Evolutionary conservation across 2,797 vertebrate genomes (phyloP).

Genomic region (Ibycter americanus): DNA sequence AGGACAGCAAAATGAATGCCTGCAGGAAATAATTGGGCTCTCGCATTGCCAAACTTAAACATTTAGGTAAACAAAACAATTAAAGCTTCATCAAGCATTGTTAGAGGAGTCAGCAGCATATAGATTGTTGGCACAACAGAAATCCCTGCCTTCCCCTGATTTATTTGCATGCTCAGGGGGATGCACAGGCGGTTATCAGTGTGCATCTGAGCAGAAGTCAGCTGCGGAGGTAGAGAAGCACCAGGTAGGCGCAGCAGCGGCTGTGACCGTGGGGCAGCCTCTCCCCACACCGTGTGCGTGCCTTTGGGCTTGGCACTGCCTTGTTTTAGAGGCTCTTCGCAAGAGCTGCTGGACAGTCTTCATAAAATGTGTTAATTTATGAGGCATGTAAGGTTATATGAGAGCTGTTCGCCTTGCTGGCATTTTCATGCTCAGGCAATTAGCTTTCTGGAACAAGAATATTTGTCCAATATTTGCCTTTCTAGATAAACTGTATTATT

Average conservation of each 20-base stretch:
- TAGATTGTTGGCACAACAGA: conserved; percentile 30
- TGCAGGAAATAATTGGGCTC: conserved; percentile 63
- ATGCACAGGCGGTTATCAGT: background rate
- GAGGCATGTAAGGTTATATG: conserved; percentile 34
- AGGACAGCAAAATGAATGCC: conserved; percentile 64
- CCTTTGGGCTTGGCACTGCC: background rate
- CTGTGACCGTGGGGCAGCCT: background rate
- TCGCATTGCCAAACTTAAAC: conserved; percentile 65
- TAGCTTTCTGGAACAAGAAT: conserved; percentile 57
- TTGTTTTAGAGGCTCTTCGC: background rate
- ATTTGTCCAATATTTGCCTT: conserved; percentile 52
- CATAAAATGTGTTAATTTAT: conserved; percentile 53
- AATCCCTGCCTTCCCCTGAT: conserved; percentile 1
- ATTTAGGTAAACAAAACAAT: conserved; percentile 74
- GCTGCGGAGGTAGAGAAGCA: background rate
- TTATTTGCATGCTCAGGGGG: background rate
- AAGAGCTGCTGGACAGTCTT: conserved; percentile 34
- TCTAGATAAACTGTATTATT: conserved; percentile 60
- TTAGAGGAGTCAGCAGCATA: conserved; percentile 13
- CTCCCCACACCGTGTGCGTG: background rate
- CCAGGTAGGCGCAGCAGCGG: background rate
- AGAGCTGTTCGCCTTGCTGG: conserved; percentile 36
- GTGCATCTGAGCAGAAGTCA: background rate
- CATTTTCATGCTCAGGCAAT: conserved; percentile 54
- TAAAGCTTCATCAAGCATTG: conserved; percentile 64